A percentile compares a stretch with the other conserved stretches of the same genome.
These are phyloP conservation scores for Drosophila elegans DNA, from an alignment of 1,140 invertebrate species.

Conservation along the genomic window DNA sequence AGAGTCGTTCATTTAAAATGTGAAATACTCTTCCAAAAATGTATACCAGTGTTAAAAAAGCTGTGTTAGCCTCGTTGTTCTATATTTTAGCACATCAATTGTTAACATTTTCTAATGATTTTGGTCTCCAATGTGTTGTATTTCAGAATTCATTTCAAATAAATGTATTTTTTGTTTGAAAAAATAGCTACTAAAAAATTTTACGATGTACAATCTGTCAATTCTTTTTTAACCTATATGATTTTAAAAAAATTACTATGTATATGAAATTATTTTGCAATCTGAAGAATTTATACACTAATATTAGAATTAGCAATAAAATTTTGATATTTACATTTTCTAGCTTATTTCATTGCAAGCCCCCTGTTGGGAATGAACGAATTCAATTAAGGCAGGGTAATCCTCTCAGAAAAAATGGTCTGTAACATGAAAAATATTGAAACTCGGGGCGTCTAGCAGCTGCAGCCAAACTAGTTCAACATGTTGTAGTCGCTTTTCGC, in stretches of 20 bases:
- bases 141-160: too few species aligned
- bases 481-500: conserved; percentile 48
- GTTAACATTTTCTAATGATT: too few species aligned
- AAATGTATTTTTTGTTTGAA: too few species aligned
- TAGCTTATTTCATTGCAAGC: not conserved
- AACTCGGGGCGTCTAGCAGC: conserved; percentile 53
- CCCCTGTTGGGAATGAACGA: not conserved
- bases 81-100: too few species aligned
- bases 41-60: too few species aligned
- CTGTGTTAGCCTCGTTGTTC: too few species aligned
- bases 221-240: too few species aligned
- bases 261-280: too few species aligned
- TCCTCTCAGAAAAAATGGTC: conserved; percentile 19
- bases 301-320: not conserved
- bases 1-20: not conserved
- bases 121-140: too few species aligned
- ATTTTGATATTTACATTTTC: not conserved
- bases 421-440: conserved; percentile 51
- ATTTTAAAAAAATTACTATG: too few species aligned
- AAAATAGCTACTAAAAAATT: too few species aligned
- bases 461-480: conserved; percentile 77
- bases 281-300: not conserved
- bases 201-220: too few species aligned
- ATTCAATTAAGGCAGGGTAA: conserved; percentile 23
- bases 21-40: conserved; percentile 11